These are phyloP conservation scores for Heliothis peltigera DNA, from an alignment of 2,888 invertebrate genomes.

Conservation along the genomic window DNA sequence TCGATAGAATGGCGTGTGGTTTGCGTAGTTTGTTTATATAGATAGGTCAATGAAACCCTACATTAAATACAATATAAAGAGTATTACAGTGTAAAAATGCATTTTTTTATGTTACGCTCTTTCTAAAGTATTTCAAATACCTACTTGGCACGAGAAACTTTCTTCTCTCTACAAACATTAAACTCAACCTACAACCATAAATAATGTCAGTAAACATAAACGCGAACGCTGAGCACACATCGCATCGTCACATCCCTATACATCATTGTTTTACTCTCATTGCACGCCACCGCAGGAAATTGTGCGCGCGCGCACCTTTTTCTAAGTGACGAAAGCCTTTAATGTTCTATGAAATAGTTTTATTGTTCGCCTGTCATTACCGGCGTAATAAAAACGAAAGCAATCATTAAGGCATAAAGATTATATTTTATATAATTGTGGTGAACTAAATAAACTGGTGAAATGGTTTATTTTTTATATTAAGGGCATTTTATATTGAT, in stretches of 20 bases:
- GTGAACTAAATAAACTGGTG: not conserved
- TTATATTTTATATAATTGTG: constrained; percentile 51
- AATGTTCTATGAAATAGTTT: constrained; percentile 63
- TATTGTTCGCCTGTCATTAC: constrained; percentile 61
- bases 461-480: not conserved
- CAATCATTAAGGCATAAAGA: constrained; percentile 48
- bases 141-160: not conserved
- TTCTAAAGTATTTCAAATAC: too few relatives aligned
- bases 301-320: constrained; percentile 53
- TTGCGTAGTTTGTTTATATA: not conserved
- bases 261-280: constrained; percentile 52
- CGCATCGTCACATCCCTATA: constrained; percentile 44
- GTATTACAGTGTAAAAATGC: too few relatives aligned
- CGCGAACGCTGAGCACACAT: not conserved
- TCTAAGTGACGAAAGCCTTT: constrained; percentile 60
- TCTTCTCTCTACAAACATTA: too few relatives aligned
- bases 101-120: too few relatives aligned
- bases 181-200: not conserved
- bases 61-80: too few relatives aligned
- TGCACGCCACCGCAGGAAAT: constrained; percentile 64
- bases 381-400: constrained; percentile 61
- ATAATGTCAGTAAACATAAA: constrained; percentile 7
- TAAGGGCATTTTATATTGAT: not conserved
- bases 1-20: constrained; percentile 33
- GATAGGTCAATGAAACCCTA: not conserved